Conservation (phyloP, 2,797 vertebrate genomes). For the Mallotus villosus region DNA sequence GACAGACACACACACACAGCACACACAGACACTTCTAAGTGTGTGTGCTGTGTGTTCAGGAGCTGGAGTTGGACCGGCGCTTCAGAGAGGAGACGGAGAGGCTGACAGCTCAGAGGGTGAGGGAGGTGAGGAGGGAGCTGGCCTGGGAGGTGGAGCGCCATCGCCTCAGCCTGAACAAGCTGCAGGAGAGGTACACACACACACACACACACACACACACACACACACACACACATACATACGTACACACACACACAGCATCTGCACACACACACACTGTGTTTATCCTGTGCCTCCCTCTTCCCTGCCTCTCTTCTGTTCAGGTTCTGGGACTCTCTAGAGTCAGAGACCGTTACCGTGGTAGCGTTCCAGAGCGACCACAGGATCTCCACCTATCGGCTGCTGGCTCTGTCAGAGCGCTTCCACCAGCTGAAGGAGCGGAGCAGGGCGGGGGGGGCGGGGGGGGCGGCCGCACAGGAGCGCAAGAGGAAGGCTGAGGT, state of each 20-base stretch:
- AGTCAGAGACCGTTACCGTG: constrained; percentile 74
- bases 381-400: constrained; percentile 82
- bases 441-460: constrained; percentile 23
- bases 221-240: background rate
- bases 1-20: constrained; percentile 3
- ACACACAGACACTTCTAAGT: background rate
- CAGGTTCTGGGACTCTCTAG: constrained; percentile 79
- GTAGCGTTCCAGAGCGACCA: constrained; percentile 78
- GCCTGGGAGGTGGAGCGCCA: constrained; percentile 84
- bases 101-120: constrained; percentile 69
- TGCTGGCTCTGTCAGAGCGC: constrained; percentile 60
- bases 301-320: background rate
- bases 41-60: constrained; percentile 70
- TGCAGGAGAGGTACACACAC: constrained; percentile 73
- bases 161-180: constrained; percentile 76
- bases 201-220: constrained; percentile 1
- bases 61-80: constrained; percentile 76
- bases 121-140: constrained; percentile 77
- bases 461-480: constrained; percentile 18
- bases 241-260: background rate
- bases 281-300: background rate
- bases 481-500: constrained; percentile 44
- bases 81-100: constrained; percentile 78
- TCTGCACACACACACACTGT: background rate
- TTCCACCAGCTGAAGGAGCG: constrained; percentile 40